phyloP scores from a whole-genome alignment of 2,888 invertebrate genomes.

The Zaprionus lineosus region DNA sequence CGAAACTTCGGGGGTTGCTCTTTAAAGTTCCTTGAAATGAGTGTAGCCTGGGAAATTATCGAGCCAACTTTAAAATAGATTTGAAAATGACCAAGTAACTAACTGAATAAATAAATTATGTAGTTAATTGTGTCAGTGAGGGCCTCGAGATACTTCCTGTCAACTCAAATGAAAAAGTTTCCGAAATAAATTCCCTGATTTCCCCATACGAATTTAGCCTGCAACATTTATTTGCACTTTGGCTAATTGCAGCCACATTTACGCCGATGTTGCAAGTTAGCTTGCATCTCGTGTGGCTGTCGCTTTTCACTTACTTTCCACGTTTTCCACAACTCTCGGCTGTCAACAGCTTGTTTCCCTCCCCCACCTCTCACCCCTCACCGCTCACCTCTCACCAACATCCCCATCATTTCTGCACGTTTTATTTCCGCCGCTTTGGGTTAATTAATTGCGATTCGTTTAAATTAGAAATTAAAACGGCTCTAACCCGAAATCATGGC shows the following conservation, averaged over 20 bases:
- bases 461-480: conserved; percentile 69
- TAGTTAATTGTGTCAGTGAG: no score
- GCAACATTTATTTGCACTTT: conserved; percentile 23
- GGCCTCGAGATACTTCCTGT: no score
- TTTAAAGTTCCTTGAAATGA: no score
- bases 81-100: no score
- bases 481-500: conserved; percentile 29
- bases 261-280: background rate
- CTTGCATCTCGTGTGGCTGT: conserved; percentile 20
- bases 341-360: conserved; percentile 23
- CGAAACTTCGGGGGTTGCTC: no score
- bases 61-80: no score
- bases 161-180: background rate
- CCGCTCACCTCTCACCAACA: background rate
- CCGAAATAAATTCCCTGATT: background rate
- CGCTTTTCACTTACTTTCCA: conserved; percentile 19
- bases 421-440: conserved; percentile 52
- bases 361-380: no score
- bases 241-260: conserved; percentile 28
- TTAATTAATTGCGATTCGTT: conserved; percentile 71
- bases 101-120: no score
- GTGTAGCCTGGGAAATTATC: no score
- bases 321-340: conserved; percentile 29
- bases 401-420: conserved; percentile 21
- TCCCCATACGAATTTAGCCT: no score